These are phyloP conservation scores for Parascotia fuliginaria DNA, from an alignment of 2,888 invertebrate genomes.

Conservation along the genomic window DNA sequence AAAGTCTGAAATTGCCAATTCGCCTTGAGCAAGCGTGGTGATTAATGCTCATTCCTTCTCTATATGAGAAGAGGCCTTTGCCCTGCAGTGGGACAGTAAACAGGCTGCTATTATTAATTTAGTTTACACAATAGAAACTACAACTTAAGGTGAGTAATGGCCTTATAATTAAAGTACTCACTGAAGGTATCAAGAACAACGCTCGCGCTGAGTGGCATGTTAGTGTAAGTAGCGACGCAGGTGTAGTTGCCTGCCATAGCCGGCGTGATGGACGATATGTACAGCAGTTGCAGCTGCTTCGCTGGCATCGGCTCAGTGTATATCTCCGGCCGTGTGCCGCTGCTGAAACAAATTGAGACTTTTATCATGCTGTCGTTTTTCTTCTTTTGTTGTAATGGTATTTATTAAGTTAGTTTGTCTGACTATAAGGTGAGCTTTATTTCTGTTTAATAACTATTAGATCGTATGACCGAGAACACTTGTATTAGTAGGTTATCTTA, in stretches of 20 bases:
- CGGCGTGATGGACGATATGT: slow-evolving; percentile 90
- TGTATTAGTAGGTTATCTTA: no score
- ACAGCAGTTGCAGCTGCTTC: slow-evolving; percentile 88
- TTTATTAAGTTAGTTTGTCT: no score
- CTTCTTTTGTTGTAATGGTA: background rate
- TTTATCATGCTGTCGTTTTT: background rate
- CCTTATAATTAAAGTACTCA: slow-evolving; percentile 42
- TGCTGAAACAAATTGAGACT: slow-evolving; percentile 46
- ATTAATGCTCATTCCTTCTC: no score
- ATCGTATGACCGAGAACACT: no score
- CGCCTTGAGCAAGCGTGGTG: no score
- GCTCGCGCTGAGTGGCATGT: slow-evolving; percentile 87
- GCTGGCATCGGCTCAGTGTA: slow-evolving; percentile 88
- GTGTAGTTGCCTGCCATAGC: slow-evolving; percentile 93
- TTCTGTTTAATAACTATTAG: no score
- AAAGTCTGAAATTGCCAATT: no score
- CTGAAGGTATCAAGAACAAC: slow-evolving; percentile 90
- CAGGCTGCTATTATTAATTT: no score
- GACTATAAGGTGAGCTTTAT: no score
- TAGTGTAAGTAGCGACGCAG: slow-evolving; percentile 93
- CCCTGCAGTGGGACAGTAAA: no score
- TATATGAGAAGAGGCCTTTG: no score
- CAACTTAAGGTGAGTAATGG: background rate
- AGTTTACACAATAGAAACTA: no score
- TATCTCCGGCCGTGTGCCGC: slow-evolving; percentile 85